phyloP scores from a whole-genome alignment of 2,113 vertebrate species.

The Cricetomys ansorgei region DNA sequence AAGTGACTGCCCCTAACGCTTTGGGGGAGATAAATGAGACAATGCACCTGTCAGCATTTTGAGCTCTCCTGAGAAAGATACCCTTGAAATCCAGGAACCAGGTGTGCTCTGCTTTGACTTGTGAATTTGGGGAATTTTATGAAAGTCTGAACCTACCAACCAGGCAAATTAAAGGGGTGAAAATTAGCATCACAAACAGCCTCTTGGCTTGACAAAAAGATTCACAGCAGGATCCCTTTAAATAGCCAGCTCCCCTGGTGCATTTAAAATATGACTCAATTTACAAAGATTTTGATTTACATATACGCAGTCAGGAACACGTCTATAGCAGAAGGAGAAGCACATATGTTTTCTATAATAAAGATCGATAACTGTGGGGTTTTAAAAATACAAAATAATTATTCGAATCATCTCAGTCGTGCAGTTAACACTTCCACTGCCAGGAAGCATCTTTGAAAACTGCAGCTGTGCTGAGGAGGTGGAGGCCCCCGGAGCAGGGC shows the following conservation, averaged over 20 bases:
- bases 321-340: slow-evolving; percentile 60
- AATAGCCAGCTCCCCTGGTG: slow-evolving; percentile 79
- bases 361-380: slow-evolving; percentile 77
- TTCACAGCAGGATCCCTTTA: slow-evolving; percentile 78
- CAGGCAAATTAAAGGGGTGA: slow-evolving; percentile 81
- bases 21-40: slow-evolving; percentile 69
- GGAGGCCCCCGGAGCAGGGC: not conserved
- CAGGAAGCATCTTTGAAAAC: not conserved
- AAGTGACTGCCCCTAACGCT: slow-evolving; percentile 56
- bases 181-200: slow-evolving; percentile 79
- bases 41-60: slow-evolving; percentile 65
- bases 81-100: slow-evolving; percentile 75
- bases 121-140: slow-evolving; percentile 68
- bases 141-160: slow-evolving; percentile 76
- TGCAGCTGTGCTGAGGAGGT: not conserved
- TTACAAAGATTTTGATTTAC: slow-evolving; percentile 82
- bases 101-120: slow-evolving; percentile 68
- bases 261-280: slow-evolving; percentile 82
- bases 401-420: slow-evolving; percentile 70
- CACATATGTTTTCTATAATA: slow-evolving; percentile 80
- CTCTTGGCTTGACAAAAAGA: slow-evolving; percentile 75
- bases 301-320: slow-evolving; percentile 58
- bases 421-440: slow-evolving; percentile 70
- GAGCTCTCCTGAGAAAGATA: slow-evolving; percentile 66
- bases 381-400: slow-evolving; percentile 74